A percentile compares a stretch with the other conserved stretches of the same genome.
These are phyloP conservation scores for Drosophila meridiana DNA, from an alignment of 2,888 invertebrate genomes.

Conservation along the genomic window DNA sequence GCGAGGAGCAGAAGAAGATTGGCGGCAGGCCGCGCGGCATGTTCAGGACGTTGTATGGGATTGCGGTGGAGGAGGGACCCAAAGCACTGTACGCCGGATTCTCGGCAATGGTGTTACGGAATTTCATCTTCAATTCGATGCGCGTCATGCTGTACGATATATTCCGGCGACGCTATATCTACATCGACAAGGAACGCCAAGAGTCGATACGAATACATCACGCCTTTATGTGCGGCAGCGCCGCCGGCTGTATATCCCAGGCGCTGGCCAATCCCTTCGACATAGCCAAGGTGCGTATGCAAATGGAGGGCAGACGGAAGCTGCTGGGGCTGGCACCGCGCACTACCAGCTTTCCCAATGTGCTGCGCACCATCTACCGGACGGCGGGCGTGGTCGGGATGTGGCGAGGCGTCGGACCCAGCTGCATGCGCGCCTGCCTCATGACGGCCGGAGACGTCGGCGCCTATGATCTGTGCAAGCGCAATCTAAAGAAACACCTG, in stretches of 20 bases:
- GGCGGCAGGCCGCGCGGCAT: slow-evolving; percentile 24
- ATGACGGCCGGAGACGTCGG: slow-evolving; percentile 64
- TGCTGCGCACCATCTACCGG: slow-evolving; percentile 16
- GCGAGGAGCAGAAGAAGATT: slow-evolving; percentile 42
- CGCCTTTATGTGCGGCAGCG: slow-evolving; percentile 47
- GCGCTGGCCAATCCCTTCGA: slow-evolving; percentile 57
- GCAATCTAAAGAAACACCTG: slow-evolving; percentile 35
- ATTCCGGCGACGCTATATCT: slow-evolving; percentile 40
- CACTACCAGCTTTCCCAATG: slow-evolving; percentile 16
- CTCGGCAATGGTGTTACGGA: slow-evolving; percentile 53
- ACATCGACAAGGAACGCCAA: slow-evolving; percentile 12
- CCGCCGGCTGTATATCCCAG: slow-evolving; percentile 60
- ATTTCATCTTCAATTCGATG: slow-evolving; percentile 59
- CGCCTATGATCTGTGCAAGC: slow-evolving; percentile 61
- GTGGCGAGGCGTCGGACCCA: slow-evolving; percentile 49
- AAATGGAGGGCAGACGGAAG: slow-evolving; percentile 50
- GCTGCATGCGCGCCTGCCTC: slow-evolving; percentile 60
- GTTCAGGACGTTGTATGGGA: slow-evolving; percentile 23
- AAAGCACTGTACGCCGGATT: slow-evolving; percentile 51
- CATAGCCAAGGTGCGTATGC: slow-evolving; percentile 57
- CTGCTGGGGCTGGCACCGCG: slow-evolving; percentile 40
- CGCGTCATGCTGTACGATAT: slow-evolving; percentile 61
- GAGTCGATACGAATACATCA: slow-evolving; percentile 22
- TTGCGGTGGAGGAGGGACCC: slow-evolving; percentile 39
- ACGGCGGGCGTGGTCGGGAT: slow-evolving; percentile 33